phyloP scores from a whole-genome alignment of 53 echinoderm and acorn worm genomes.

The Echinarachnius parma region DNA sequence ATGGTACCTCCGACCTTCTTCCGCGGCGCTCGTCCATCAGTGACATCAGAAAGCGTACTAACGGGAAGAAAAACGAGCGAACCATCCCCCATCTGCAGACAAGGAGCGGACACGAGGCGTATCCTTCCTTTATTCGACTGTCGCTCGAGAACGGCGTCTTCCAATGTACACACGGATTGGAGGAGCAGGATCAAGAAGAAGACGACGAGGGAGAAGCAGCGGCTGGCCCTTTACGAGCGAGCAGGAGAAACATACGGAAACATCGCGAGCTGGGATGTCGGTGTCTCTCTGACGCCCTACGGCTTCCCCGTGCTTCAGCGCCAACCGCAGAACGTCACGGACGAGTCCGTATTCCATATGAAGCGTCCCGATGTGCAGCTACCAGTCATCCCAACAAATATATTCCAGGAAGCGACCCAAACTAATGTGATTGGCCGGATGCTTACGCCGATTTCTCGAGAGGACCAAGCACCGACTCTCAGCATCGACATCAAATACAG shows the following conservation, averaged over 20 bases:
- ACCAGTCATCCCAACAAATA: too few relatives aligned
- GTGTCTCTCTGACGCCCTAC: conserved; percentile 22
- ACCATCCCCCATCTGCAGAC: not conserved
- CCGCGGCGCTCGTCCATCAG: not conserved
- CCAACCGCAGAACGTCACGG: not conserved
- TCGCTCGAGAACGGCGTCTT: not conserved
- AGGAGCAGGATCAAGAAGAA: too few relatives aligned
- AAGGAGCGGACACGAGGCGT: not conserved
- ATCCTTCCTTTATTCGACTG: not conserved
- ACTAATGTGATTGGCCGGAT: too few relatives aligned
- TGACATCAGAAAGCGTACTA: not conserved
- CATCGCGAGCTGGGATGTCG: conserved; percentile 9
- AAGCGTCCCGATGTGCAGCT: too few relatives aligned
- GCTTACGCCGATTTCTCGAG: too few relatives aligned
- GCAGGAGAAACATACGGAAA: conserved; percentile 24
- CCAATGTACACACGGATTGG: not conserved
- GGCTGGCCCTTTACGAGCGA: conserved; percentile 7
- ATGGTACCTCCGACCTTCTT: not conserved
- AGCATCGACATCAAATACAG: too few relatives aligned
- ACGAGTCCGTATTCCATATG: conserved; percentile 8
- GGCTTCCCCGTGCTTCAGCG: conserved; percentile 21
- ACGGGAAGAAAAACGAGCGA: not conserved
- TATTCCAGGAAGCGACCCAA: too few relatives aligned
- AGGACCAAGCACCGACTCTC: too few relatives aligned
- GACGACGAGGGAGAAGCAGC: not conserved